A percentile compares a stretch with the other conserved stretches of the same genome.
Evolutionary conservation across 2,797 vertebrate genomes (phyloP).

Genomic region (Streptopelia turtur): DNA sequence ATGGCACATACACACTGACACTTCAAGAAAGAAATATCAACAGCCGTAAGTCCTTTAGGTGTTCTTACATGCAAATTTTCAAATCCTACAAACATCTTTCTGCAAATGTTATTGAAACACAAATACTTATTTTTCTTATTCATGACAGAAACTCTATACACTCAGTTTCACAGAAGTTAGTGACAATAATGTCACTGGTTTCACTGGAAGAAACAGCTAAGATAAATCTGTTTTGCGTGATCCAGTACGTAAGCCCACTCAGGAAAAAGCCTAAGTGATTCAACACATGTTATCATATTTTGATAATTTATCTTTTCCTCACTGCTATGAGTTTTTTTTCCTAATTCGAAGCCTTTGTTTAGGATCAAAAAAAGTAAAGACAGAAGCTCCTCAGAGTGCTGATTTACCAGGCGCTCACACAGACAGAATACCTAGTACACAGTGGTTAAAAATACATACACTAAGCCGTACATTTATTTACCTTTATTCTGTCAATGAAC

Average conservation of each 20-base stretch:
- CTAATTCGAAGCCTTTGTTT: not conserved
- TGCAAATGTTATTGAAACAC: not conserved
- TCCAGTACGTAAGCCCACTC: not conserved
- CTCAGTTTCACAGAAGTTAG: not conserved
- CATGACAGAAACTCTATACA: not conserved
- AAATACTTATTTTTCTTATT: not conserved
- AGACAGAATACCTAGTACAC: not conserved
- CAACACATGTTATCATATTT: not conserved
- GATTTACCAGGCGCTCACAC: not conserved
- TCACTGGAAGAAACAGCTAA: not conserved
- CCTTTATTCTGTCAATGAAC: slow-evolving; percentile 88
- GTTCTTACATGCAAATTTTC: not conserved
- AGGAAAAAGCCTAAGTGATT: not conserved
- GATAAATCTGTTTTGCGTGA: not conserved
- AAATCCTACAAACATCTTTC: not conserved
- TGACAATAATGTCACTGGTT: not conserved
- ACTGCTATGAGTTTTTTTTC: not conserved
- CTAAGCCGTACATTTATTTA: slow-evolving; percentile 44
- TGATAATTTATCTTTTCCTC: not conserved
- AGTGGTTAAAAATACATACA: not conserved
- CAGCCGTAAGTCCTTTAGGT: not conserved
- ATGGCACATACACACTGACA: not conserved
- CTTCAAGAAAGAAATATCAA: not conserved
- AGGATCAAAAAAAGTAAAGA: not conserved
- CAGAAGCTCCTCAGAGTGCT: not conserved